Percentiles rank a stretch among this genome's conserved stretches.
Conservation (phyloP, 2,888 invertebrate species). For the Heliconius cydno region DNA sequence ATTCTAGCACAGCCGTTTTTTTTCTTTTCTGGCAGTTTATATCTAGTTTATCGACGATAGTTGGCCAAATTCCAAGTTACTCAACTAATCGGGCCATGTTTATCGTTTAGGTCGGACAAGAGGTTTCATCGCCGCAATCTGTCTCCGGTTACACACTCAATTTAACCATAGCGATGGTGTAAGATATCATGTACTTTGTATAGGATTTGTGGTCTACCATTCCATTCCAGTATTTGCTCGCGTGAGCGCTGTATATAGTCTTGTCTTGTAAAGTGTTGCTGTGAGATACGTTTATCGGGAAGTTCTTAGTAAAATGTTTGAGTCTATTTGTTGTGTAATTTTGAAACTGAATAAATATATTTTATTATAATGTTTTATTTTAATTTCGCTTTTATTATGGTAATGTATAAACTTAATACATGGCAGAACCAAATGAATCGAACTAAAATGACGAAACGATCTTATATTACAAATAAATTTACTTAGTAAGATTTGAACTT, state of each 20-base stretch:
- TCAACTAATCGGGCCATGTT: constrained; percentile 48
- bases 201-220: constrained; percentile 41
- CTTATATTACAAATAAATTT: too few relatives aligned
- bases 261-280: constrained; percentile 10
- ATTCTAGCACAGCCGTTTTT: neutral
- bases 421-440: too few relatives aligned
- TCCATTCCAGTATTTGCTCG: constrained; percentile 31
- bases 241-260: constrained; percentile 5
- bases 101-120: constrained; percentile 48
- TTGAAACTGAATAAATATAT: too few relatives aligned
- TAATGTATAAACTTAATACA: too few relatives aligned
- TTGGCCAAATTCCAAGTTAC: constrained; percentile 51
- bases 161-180: constrained; percentile 55
- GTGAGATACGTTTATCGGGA: constrained; percentile 1
- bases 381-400: too few relatives aligned
- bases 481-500: too few relatives aligned
- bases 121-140: constrained; percentile 54
- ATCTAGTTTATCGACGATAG: constrained; percentile 18
- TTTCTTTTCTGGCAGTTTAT: neutral
- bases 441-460: too few relatives aligned
- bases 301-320: neutral
- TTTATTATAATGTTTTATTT: too few relatives aligned
- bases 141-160: constrained; percentile 58
- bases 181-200: constrained; percentile 45
- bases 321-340: too few relatives aligned